Base-by-base conservation (phyloP, 2,888 invertebrate genomes). In the Leucozona laternaria region DNA sequence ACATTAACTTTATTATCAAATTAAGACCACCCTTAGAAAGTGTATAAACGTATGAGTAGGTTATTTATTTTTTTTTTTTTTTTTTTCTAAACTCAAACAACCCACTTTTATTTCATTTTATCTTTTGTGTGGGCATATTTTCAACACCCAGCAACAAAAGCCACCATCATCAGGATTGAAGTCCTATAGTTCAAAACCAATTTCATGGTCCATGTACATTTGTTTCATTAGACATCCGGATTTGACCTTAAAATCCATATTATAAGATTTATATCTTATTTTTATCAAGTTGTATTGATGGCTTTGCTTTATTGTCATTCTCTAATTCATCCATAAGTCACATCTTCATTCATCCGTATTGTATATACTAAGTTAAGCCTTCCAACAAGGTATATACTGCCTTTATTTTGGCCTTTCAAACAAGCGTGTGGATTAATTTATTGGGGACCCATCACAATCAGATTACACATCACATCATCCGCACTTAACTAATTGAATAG, bases 401-500 rank as follows among this genome's bases (percentile, higher is more conserved):
- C 25, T 60, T 60, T 22, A 40, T 28, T 37, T 43, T 25, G 43
- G 45, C 64, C 45, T 64, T 45, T 64, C 15, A 0, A 28, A 13
- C 13, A 64, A 8, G n/a, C n/a, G 2, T 0, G 13, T 48, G 3
- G 17, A 8, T 17, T 10, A 4, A 4, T 48, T 22, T 20, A 48
- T 50, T 4, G 20, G 48, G 7, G 37, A 37, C 17, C 20, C 3
- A 64, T 48, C 43, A 28, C 13, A 48, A 64, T 64, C 64, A 13
- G 31, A 64, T 64, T 45, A 20, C 45, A 13, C 17, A n/a, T n/a
- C n/a, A 64, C 45, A 17, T 64, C 15, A 20, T 64, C 31, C 13
- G 15, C 45, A 64, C 13, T 64, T 64, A 43, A 31, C 64, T 64
- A 48, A 64, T 48, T 64, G 48, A 48, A 22, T 62, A 43, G n/a